Percentiles rank a stretch among this genome's conserved stretches.
phyloP scores from a whole-genome alignment of 2,113 vertebrate species.

The pig (Sus scrofa) region T2T-Sscrofa CM000829.6:30553001-30553500 shows the following conservation, averaged over 20 bases:
- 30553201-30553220: constrained; percentile 86
- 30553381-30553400: constrained; percentile 92
- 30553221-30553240: constrained; percentile 95
- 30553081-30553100: constrained; percentile 30
- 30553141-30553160: not conserved
- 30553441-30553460: constrained; percentile 93
- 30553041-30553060: not conserved
- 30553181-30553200: not conserved
- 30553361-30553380: constrained; percentile 92
- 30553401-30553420: constrained; percentile 94
- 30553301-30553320: constrained; percentile 96
- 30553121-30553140: not conserved
- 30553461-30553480: constrained; percentile 92
- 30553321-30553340: constrained; percentile 95
- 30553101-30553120: constrained; percentile 13
- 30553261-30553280: constrained; percentile 94
- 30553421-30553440: constrained; percentile 95
- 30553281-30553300: constrained; percentile 94
- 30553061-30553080: not conserved
- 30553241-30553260: constrained; percentile 95
- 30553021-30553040: not conserved
- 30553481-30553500: constrained; percentile 84
- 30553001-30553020: not conserved
- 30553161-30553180: not conserved
- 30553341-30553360: constrained; percentile 94